Conservation (phyloP, 2,113 vertebrate genomes). For the Echinops telfairi region DNA sequence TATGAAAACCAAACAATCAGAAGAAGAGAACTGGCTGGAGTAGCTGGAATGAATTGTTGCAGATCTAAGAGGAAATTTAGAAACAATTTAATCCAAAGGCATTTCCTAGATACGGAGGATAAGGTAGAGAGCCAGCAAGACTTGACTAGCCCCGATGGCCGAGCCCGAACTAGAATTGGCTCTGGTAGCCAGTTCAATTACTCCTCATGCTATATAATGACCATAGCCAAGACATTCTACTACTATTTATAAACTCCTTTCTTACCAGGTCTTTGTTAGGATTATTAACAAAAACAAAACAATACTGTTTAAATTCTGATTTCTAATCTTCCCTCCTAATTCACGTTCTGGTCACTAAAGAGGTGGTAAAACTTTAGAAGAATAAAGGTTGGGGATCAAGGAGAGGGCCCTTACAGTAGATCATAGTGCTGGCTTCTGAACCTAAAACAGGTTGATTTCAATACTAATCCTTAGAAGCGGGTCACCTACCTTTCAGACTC, state of each 20-base stretch:
- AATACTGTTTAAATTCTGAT: conserved; percentile 41
- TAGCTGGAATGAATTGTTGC: conserved; percentile 60
- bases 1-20: conserved; percentile 54
- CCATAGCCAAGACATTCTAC: not conserved
- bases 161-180: not conserved
- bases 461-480: conserved; percentile 41
- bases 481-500: conserved; percentile 53
- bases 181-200: conserved; percentile 3
- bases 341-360: conserved; percentile 46
- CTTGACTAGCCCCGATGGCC: conserved; percentile 13
- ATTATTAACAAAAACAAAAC: conserved; percentile 32
- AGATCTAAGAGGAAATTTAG: conserved; percentile 54
- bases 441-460: not conserved
- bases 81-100: conserved; percentile 54
- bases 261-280: conserved; percentile 42
- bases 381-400: not conserved
- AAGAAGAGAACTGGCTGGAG: not conserved
- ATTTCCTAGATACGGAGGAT: conserved; percentile 41
- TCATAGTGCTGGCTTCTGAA: conserved; percentile 7
- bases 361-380: conserved; percentile 9
- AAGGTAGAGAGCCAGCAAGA: not conserved
- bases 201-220: conserved; percentile 9
- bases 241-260: conserved; percentile 54
- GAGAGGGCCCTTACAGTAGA: conserved; percentile 3
- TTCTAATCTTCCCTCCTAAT: conserved; percentile 44